Evolutionary conservation across 2,888 invertebrate species (phyloP).

Genomic region (Synanthedon myopaeformis): DNA sequence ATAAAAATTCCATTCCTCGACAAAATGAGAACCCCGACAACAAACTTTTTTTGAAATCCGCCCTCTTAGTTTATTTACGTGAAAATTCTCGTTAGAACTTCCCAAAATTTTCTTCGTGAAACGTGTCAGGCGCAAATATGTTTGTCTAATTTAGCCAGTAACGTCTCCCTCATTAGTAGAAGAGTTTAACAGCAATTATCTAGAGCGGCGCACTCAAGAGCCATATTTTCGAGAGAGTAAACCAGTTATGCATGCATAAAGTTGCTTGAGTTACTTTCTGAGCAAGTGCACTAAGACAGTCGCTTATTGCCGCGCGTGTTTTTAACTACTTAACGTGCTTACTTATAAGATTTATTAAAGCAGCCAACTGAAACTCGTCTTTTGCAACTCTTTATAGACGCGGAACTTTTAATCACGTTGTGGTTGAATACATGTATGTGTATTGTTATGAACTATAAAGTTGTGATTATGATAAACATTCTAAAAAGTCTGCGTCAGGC

Average conservation of each 20-base stretch:
- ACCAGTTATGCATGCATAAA: conserved; percentile 55
- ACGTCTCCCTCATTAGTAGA: conserved; percentile 42
- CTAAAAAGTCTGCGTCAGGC: too few species aligned
- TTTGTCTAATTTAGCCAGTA: background rate
- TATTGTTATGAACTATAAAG: too few species aligned
- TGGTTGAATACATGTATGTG: too few species aligned
- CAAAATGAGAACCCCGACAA: too few species aligned
- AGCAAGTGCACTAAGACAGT: background rate
- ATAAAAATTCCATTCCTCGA: too few species aligned
- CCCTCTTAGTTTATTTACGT: too few species aligned
- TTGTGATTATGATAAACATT: too few species aligned
- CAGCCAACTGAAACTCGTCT: too few species aligned
- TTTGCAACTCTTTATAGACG: too few species aligned
- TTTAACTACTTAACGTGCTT: conserved; percentile 32
- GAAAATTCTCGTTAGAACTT: background rate
- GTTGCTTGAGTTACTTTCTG: conserved; percentile 26
- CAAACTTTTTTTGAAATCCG: too few species aligned
- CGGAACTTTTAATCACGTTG: too few species aligned
- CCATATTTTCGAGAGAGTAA: conserved; percentile 45
- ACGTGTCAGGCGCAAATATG: background rate
- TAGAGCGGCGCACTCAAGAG: conserved; percentile 44
- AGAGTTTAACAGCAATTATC: conserved; percentile 53
- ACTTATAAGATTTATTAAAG: conserved; percentile 20
- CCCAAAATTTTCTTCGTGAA: background rate
- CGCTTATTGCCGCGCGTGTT: conserved; percentile 25